phyloP scores from a whole-genome alignment of 1,140 invertebrate species.

The Branchinecta lynchi region DNA sequence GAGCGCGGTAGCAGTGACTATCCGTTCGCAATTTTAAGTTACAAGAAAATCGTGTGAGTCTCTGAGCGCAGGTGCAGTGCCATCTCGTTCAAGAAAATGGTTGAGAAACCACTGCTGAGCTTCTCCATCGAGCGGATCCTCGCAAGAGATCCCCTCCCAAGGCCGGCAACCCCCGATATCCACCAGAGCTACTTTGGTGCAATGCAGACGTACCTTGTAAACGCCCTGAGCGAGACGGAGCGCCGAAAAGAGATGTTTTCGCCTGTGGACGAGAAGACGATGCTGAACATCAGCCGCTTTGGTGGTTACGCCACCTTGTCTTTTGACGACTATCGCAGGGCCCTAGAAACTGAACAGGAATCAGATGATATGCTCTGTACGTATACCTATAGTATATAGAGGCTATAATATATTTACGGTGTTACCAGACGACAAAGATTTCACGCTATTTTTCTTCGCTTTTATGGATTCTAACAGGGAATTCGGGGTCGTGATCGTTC shows the following conservation, averaged over 20 bases:
- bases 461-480: too few species aligned
- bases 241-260: too few species aligned
- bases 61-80: background rate
- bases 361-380: too few species aligned
- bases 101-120: background rate
- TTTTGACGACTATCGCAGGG: background rate
- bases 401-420: too few species aligned
- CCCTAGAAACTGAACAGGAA: too few species aligned
- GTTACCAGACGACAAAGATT: too few species aligned
- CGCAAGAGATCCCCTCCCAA: background rate
- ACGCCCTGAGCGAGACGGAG: too few species aligned
- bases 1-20: slow-evolving; percentile 8
- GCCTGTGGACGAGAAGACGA: background rate
- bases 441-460: too few species aligned
- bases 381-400: too few species aligned
- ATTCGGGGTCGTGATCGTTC: too few species aligned
- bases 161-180: background rate
- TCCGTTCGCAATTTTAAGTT: slow-evolving; percentile 3
- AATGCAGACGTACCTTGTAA: too few species aligned
- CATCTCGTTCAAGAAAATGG: background rate
- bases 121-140: background rate
- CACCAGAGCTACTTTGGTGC: too few species aligned
- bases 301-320: background rate
- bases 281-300: slow-evolving; percentile 3
- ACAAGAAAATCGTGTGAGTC: background rate